Base-by-base conservation (phyloP, 1,140 invertebrate species). In the Ganaspis sp. region DNA sequence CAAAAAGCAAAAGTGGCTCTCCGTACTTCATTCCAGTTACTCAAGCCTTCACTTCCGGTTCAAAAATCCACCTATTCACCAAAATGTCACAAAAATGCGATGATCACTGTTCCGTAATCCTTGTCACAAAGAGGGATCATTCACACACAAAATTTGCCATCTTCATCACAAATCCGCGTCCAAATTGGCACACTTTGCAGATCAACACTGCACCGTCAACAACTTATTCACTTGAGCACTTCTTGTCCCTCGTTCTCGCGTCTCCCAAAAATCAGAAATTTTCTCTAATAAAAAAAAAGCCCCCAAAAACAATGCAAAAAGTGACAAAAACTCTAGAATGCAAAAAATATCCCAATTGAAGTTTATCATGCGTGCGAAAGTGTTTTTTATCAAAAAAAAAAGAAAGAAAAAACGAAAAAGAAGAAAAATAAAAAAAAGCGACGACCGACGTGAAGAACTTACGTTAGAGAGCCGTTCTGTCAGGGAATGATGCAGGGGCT, bases 401-500 rank as follows among this genome's bases (percentile, higher is more conserved):
- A 49, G 29, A 34, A 6, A 34, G 29, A 34, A 6, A 34, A 34
- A n/a, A n/a, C n/a, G n/a, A n/a, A n/a, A n/a, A n/a, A n/a, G n/a
- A n/a, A n/a, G n/a, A n/a, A n/a, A n/a, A n/a, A n/a, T 58, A 8
- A 58, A 64, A 64, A 64, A 64, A 80, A 37, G 6, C 2, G 29
- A 3, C 75, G 72, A 89, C 85, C 89, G 89, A 92, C 89, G 89
- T 92, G 91, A 85, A 91, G 89, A 93, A 95, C 94, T 95, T 95
- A 95, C 94, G 95, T 96, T 96, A 95, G 95, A 95, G 95, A 96
- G 95, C 95, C 95, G 95, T 96, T 96, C 95, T 97, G 96, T 95
- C 94, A 93, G 93, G 93, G 92, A 91, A 92, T 92, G 92, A 92
- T 92, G 92, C 92, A 88, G 91, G 88, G 91, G 87, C 91, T 92